Base-by-base conservation (phyloP, 2,888 invertebrate genomes). In the Netelia virgata region DNA sequence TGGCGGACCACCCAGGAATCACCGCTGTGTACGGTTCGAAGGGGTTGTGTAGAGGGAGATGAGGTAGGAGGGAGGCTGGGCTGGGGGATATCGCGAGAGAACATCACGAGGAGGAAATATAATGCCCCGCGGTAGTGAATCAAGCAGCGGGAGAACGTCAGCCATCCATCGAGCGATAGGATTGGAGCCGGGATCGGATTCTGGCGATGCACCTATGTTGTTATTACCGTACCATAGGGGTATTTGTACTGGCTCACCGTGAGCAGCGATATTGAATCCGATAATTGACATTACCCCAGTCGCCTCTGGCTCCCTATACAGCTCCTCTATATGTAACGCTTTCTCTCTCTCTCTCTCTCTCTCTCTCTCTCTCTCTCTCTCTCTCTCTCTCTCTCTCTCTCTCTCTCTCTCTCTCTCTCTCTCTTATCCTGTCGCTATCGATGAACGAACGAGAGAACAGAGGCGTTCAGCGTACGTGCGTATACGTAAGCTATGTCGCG, bases 221-320 rank as follows among this genome's bases (percentile, higher is more conserved):
- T 92, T 92, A 92, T 91, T 91, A 90, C 91, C 89, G 90, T 90
- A 91, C 91, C 92, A 92, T 92, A 92, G 92, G 92, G 92, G 93
- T 92, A 92, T 92, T 93, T 92, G 93, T 92, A 92, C 91, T 92
- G 93, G 92, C 92, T 93, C 92, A 93, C 93, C 92, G 88, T 91
- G 91, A 90, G 92, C 92, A 91, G 90, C 91, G 92, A 93, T 92
- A 93, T 93, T 92, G 92, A 93, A 93, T 93, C 92, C 92, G 92
- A 93, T 93, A 93, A 93, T 93, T 92, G 93, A 92, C 92, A 92
- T 92, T 92, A 91, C 90, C 90, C 88, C 88, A 77, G 85, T 84
- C 84, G 84, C 77, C 86, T 82, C 86, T 74, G 63, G 74, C 74
- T 18, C 70, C 64, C 70, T 80, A 20, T 41, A 23, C 63, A 20